These are phyloP conservation scores for Danio tinwini DNA, from an alignment of 2,797 vertebrate species.

Conservation along the genomic window DNA sequence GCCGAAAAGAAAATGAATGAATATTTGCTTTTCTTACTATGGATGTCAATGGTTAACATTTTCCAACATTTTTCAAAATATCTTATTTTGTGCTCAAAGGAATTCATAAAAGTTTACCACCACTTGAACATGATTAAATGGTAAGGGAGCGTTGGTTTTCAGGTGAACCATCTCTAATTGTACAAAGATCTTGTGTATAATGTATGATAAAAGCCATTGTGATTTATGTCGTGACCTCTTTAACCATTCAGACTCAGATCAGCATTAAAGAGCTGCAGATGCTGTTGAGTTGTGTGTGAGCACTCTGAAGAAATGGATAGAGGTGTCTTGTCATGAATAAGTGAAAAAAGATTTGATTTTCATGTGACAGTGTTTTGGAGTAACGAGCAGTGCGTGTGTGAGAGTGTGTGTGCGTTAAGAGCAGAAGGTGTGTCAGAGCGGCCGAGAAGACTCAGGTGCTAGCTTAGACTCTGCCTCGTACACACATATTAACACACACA, in stretches of 20 bases:
- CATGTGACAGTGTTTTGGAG: conserved; percentile 58
- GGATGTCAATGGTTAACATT: too few relatives aligned
- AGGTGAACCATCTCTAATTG: too few relatives aligned
- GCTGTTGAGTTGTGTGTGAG: conserved; percentile 13
- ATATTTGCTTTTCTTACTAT: too few relatives aligned
- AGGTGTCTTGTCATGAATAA: conserved; percentile 1
- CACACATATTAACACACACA: conserved; percentile 22
- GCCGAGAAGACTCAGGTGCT: conserved; percentile 10
- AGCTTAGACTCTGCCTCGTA: conserved; percentile 30
- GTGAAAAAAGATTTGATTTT: conserved; percentile 7
- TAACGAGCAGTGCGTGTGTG: conserved; percentile 57
- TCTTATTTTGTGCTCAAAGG: too few relatives aligned
- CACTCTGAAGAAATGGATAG: conserved; percentile 27
- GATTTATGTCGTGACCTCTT: too few relatives aligned
- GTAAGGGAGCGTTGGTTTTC: too few relatives aligned
- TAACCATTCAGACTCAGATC: neutral
- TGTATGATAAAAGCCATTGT: too few relatives aligned
- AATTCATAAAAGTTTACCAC: too few relatives aligned
- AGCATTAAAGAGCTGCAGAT: conserved; percentile 11
- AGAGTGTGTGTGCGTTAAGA: conserved; percentile 28
- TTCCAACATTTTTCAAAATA: too few relatives aligned
- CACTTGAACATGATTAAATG: too few relatives aligned
- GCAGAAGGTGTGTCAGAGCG: conserved; percentile 22
- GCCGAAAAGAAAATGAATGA: too few relatives aligned
- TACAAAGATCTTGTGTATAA: too few relatives aligned